Percentiles rank a stretch among this genome's conserved stretches.
Conservation (phyloP, 2,888 invertebrate genomes). For the Mythimna impura region DNA sequence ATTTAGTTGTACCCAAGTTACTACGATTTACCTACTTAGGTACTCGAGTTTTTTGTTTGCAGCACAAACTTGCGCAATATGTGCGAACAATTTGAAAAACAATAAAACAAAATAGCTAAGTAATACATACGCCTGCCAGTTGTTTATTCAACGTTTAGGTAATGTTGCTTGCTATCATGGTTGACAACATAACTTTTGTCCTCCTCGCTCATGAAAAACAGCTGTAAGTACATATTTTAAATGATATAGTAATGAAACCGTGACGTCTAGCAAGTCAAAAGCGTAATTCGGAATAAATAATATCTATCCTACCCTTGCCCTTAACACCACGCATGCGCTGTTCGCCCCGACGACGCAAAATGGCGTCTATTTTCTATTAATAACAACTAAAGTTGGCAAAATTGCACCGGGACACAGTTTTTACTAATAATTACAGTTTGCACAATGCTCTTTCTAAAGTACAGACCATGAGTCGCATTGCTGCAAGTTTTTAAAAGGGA, state of each 20-base stretch:
- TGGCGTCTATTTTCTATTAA: constrained; percentile 75
- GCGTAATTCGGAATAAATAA: constrained; percentile 56
- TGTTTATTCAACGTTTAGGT: constrained; percentile 1
- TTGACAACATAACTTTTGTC: not conserved
- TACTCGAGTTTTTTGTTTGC: not conserved
- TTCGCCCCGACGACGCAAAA: constrained; percentile 68
- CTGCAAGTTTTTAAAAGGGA: constrained; percentile 22
- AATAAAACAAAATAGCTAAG: not conserved
- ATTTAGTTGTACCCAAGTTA: not conserved
- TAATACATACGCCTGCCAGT: not conserved
- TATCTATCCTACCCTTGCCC: constrained; percentile 80
- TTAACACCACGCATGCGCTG: constrained; percentile 83
- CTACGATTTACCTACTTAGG: too few relatives aligned
- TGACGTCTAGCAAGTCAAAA: constrained; percentile 23
- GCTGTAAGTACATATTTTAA: constrained; percentile 30
- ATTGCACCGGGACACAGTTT: constrained; percentile 32
- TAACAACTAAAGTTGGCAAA: constrained; percentile 53
- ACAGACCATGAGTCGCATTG: constrained; percentile 9
- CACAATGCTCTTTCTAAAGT: constrained; percentile 10
- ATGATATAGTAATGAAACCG: constrained; percentile 11
- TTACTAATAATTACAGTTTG: constrained; percentile 34
- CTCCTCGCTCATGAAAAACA: constrained; percentile 10
- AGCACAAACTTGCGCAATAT: not conserved
- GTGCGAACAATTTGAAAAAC: not conserved
- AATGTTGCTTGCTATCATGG: not conserved